These are phyloP conservation scores for Drosophila quadrilineata DNA, from an alignment of 1,140 invertebrate genomes.

Conservation along the genomic window DNA sequence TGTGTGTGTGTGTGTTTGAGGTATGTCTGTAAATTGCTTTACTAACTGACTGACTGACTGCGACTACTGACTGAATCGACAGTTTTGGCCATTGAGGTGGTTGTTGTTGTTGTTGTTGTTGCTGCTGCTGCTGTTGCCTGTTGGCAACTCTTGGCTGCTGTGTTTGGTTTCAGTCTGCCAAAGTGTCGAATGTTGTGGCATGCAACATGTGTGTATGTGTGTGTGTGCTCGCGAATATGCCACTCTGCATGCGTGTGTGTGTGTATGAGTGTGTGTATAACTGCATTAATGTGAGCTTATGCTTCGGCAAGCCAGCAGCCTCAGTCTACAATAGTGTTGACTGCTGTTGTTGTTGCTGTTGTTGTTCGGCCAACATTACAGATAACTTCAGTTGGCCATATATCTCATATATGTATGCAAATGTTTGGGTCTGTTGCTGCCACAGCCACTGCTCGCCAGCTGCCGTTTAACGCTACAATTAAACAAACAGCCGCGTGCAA, in stretches of 20 bases:
- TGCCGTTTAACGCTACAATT: constrained; percentile 77
- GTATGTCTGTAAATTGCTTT: constrained; percentile 77
- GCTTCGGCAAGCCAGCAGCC: constrained; percentile 37
- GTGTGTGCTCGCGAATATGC: too few species aligned
- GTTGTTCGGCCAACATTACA: constrained; percentile 64
- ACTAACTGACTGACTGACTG: constrained; percentile 64
- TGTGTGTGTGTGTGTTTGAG: constrained; percentile 24
- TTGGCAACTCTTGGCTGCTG: constrained; percentile 31
- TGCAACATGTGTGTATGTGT: not conserved
- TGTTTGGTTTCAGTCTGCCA: constrained; percentile 70
- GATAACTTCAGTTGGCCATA: constrained; percentile 32
- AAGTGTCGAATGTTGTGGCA: constrained; percentile 47
- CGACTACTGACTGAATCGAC: constrained; percentile 41
- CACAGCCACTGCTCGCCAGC: constrained; percentile 54
- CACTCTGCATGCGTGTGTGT: too few species aligned
- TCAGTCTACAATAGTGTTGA: constrained; percentile 44
- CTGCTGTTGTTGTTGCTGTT: constrained; percentile 32
- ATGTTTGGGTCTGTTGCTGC: constrained; percentile 37
- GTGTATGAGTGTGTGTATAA: constrained; percentile 41
- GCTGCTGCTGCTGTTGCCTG: constrained; percentile 37
- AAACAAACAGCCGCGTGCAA: constrained; percentile 75
- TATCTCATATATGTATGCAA: constrained; percentile 2
- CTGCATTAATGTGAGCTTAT: constrained; percentile 75
- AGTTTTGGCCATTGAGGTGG: constrained; percentile 26
- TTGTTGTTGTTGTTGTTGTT: constrained; percentile 39